phyloP scores from a whole-genome alignment of 2,797 vertebrate species.

The Lerista edwardsae region DNA sequence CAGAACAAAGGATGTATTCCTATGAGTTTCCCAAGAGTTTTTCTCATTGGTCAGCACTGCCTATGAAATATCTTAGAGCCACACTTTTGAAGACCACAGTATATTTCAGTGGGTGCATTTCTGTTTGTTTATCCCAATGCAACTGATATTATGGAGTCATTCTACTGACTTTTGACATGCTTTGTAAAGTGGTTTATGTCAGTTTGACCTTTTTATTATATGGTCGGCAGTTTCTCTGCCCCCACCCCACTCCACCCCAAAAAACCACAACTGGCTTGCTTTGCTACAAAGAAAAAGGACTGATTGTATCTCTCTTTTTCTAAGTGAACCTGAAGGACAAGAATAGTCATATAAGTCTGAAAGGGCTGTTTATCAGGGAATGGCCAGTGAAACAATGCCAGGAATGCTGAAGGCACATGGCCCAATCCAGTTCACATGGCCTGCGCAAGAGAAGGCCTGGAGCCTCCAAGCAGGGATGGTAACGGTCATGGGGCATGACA shows the following conservation, averaged over 20 bases:
- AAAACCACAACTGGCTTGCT: not conserved
- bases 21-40: not conserved
- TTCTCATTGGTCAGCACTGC: not conserved
- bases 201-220: not conserved
- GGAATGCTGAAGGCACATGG: constrained; percentile 42
- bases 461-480: not conserved
- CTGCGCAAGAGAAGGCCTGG: not conserved
- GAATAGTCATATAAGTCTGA: constrained; percentile 16
- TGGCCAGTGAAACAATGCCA: constrained; percentile 41
- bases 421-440: not conserved
- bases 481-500: too few species aligned
- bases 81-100: not conserved
- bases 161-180: not conserved
- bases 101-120: constrained; percentile 13
- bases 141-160: constrained; percentile 6
- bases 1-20: too few species aligned
- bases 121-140: not conserved
- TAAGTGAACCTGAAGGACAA: constrained; percentile 51
- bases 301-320: constrained; percentile 45
- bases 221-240: not conserved
- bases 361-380: constrained; percentile 10
- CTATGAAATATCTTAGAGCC: not conserved
- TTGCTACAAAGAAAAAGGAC: constrained; percentile 36
- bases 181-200: not conserved
- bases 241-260: not conserved